Evolutionary conservation across 2,888 invertebrate species (phyloP).

Genomic region (Cantharis rustica): DNA sequence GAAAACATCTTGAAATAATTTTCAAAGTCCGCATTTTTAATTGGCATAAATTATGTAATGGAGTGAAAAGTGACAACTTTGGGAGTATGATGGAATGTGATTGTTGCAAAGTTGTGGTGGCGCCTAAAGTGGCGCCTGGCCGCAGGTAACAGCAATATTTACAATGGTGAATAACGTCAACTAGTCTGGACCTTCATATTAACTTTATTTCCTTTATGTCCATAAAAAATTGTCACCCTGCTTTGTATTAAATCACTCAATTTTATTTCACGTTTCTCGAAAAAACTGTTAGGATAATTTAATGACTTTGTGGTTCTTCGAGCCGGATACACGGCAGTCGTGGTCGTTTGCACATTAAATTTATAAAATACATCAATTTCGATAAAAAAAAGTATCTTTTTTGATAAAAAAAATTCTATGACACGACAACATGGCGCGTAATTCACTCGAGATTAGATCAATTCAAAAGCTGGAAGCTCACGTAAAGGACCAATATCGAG

Average conservation of each 20-base stretch:
- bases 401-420: constrained; percentile 43
- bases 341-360: background rate
- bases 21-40: background rate
- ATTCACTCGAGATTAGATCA: constrained; percentile 48
- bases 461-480: constrained; percentile 49
- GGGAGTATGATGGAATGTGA: background rate
- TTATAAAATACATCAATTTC: constrained; percentile 2
- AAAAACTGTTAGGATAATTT: background rate
- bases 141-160: background rate
- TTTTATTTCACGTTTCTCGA: background rate
- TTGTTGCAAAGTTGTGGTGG: constrained; percentile 3
- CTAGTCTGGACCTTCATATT: background rate
- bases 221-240: background rate
- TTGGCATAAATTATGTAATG: background rate
- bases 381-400: constrained; percentile 11
- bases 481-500: constrained; percentile 52
- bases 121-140: background rate
- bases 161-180: constrained; percentile 1
- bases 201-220: constrained; percentile 1
- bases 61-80: background rate
- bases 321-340: background rate
- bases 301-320: background rate
- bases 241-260: background rate
- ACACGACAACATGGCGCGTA: constrained; percentile 42
- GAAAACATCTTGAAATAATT: background rate